Conservation (phyloP, 2,797 vertebrate genomes). For the Streptopelia turtur region DNA sequence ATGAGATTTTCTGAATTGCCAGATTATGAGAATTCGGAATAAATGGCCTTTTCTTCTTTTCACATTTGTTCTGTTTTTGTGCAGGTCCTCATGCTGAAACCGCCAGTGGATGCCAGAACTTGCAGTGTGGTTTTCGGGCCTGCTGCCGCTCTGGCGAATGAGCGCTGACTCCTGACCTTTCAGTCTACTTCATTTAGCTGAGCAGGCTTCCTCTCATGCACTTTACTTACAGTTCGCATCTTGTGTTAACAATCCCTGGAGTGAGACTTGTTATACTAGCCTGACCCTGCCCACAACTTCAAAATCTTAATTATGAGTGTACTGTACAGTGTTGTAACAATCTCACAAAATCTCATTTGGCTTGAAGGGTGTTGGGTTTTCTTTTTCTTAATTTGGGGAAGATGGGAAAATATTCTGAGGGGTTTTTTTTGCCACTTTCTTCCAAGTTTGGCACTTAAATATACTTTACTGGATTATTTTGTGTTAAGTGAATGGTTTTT, state of each 20-base stretch:
- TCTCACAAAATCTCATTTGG: slow-evolving; percentile 68
- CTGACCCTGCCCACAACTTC: slow-evolving; percentile 63
- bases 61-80: slow-evolving; percentile 79
- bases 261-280: slow-evolving; percentile 73
- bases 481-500: slow-evolving; percentile 56
- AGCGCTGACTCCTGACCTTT: slow-evolving; percentile 67
- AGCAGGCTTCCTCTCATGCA: slow-evolving; percentile 88
- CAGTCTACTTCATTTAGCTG: slow-evolving; percentile 80
- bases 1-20: not conserved
- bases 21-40: not conserved
- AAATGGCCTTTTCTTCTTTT: slow-evolving; percentile 65
- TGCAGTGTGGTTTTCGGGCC: slow-evolving; percentile 98
- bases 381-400: slow-evolving; percentile 61
- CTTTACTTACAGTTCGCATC: slow-evolving; percentile 86
- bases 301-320: slow-evolving; percentile 71
- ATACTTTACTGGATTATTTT: slow-evolving; percentile 68
- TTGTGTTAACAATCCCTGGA: slow-evolving; percentile 78
- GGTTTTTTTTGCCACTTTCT: slow-evolving; percentile 62
- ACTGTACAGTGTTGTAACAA: slow-evolving; percentile 74
- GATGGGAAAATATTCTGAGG: slow-evolving; percentile 42
- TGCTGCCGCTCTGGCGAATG: slow-evolving; percentile 99
- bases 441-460: slow-evolving; percentile 72
- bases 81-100: slow-evolving; percentile 97
- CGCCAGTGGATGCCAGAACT: slow-evolving; percentile 99
- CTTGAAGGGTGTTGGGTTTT: slow-evolving; percentile 71